Evolutionary conservation across 2,797 vertebrate species (phyloP).

Genomic region (Scomberomorus guttatus): DNA sequence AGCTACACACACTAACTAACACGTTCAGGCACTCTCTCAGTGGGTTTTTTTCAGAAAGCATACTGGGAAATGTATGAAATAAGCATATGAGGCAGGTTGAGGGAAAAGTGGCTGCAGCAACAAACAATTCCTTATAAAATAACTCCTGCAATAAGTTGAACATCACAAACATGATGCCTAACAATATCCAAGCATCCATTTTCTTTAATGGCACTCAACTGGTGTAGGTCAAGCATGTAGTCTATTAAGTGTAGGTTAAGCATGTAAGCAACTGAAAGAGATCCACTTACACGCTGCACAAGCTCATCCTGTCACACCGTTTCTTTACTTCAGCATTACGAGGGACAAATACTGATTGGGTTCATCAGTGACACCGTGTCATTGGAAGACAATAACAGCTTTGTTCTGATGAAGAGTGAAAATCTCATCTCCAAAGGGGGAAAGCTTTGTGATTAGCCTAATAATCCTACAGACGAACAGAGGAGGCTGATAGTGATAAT

Average conservation of each 20-base stretch:
- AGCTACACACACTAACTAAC: constrained; percentile 24
- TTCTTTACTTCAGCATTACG: constrained; percentile 23
- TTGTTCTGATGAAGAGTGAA: constrained; percentile 52
- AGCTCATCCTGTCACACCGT: neutral
- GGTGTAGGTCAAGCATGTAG: neutral
- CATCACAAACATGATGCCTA: neutral
- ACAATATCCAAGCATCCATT: neutral
- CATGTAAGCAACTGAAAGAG: constrained; percentile 61
- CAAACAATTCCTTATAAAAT: constrained; percentile 1
- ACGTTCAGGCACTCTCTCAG: constrained; percentile 16
- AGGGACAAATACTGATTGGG: constrained; percentile 38
- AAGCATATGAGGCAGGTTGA: neutral
- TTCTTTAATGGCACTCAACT: neutral
- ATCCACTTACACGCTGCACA: constrained; percentile 22
- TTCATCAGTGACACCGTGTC: constrained; percentile 48
- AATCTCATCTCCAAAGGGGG: constrained; percentile 50
- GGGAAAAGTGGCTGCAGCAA: constrained; percentile 20
- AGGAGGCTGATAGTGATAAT: constrained; percentile 70
- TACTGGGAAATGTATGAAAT: constrained; percentile 18
- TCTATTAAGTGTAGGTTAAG: constrained; percentile 27
- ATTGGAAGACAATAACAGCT: constrained; percentile 53
- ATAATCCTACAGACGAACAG: constrained; percentile 70
- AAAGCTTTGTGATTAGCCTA: constrained; percentile 66
- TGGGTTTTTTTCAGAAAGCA: constrained; percentile 4
- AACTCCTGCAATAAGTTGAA: neutral